phyloP scores from a whole-genome alignment of 2,888 invertebrate species.

The Caradrina clavipalpis region DNA sequence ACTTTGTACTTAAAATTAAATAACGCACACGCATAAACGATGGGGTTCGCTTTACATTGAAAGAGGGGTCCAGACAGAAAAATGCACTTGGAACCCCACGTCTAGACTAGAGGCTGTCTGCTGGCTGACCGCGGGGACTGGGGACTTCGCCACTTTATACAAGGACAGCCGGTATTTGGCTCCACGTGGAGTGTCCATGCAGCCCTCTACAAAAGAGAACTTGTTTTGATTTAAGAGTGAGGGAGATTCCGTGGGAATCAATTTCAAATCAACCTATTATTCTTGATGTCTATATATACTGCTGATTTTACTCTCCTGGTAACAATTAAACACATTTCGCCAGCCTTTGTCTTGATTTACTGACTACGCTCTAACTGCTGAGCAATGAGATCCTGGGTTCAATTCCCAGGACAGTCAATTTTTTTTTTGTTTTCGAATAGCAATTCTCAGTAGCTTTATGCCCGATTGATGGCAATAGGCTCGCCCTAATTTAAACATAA shows the following conservation, averaged over 20 bases:
- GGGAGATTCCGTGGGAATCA: slow-evolving; percentile 17
- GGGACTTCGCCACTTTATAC: slow-evolving; percentile 71
- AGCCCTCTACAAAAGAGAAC: neutral
- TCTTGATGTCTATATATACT: neutral
- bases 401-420: too few relatives aligned
- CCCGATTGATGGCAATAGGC: too few relatives aligned
- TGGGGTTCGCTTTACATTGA: slow-evolving; percentile 76
- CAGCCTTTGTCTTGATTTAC: too few relatives aligned
- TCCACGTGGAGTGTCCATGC: neutral
- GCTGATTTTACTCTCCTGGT: neutral
- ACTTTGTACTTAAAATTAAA: slow-evolving; percentile 79
- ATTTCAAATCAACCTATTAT: neutral
- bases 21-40: slow-evolving; percentile 83
- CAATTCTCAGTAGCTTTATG: too few relatives aligned
- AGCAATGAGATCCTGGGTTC: too few relatives aligned
- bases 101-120: slow-evolving; percentile 87
- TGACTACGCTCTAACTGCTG: too few relatives aligned
- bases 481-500: too few relatives aligned
- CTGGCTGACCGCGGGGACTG: slow-evolving; percentile 67
- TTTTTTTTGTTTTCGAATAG: too few relatives aligned
- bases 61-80: slow-evolving; percentile 88
- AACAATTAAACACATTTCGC: too few relatives aligned
- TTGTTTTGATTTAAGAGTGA: neutral
- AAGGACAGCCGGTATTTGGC: slow-evolving; percentile 64
- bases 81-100: slow-evolving; percentile 89